Evolutionary conservation across 1,140 invertebrate genomes (phyloP), one percentile per base, ranked within the genome.

Genomic region (Apis laboriosa): DNA sequence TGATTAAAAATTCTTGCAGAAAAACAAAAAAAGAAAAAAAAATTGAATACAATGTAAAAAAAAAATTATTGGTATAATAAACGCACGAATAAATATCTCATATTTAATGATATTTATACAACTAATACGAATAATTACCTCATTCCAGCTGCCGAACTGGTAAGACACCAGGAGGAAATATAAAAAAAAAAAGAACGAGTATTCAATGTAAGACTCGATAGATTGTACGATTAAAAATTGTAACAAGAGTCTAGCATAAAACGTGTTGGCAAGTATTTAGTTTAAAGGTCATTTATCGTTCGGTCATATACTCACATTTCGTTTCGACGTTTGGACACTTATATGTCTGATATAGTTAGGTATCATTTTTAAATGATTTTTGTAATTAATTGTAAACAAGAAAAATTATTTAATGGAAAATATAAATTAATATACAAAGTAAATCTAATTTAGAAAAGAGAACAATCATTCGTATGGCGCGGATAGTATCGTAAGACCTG

Each of bases 141-240:
- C 90, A 85, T 91, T 93, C 93, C 93, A 93, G 83, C 90, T 93
- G 80, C 91, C 92, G 74, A 92, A 93, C 93, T 93, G 90, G 64
- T 53, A 67, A 85, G 70, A 74, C 77, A 82, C 74, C 80, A 82
- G 58, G 67, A 77, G 66, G 56, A 67, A 55, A 80, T 88, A 82
- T 66, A 77, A 66, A 81, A 70, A 66, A 66, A 71, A 79, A 85
- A 79, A 76, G 55, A 84, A 76, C 19, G 67, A 78, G 73, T 53
- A 21, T 81, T 76, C 72, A 76, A 72, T 34, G 70, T 15, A 74
- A 83, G 56, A 55, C 15, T 53, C 53, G 7, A 70, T 63, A 13
- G 21, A 73, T 53, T 15, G 34, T 64, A 79, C n/a, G 21, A 19
- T 83, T 66, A 63, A 34, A 72, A 85, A 77, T 80, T 75, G 66